Conservation (phyloP, 2,888 invertebrate genomes). For the Pristionchus mayeri region DNA sequence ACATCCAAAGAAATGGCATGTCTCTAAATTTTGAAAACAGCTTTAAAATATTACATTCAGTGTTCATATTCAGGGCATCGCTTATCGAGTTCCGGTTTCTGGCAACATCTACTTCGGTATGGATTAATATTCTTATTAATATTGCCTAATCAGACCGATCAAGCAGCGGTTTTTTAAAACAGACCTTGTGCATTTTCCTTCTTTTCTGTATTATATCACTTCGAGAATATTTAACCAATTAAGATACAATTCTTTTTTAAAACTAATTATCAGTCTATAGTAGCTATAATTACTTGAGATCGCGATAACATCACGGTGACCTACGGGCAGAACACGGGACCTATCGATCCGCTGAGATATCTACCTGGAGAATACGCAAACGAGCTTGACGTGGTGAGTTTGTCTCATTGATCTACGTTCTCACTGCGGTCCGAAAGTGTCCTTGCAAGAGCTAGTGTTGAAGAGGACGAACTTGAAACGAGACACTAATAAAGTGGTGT, state of each 20-base stretch:
- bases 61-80: constrained; percentile 61
- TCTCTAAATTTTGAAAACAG: too few species aligned
- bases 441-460: too few species aligned
- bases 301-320: constrained; percentile 67
- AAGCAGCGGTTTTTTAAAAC: too few species aligned
- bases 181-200: too few species aligned
- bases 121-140: not conserved
- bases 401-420: not conserved
- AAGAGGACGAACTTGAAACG: too few species aligned
- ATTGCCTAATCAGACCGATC: too few species aligned
- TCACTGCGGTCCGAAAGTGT: not conserved
- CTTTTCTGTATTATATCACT: not conserved
- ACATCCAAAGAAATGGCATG: too few species aligned
- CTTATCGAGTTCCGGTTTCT: constrained; percentile 68
- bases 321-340: constrained; percentile 67
- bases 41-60: too few species aligned
- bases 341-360: constrained; percentile 62
- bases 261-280: too few species aligned
- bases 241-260: too few species aligned
- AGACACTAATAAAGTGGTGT: too few species aligned
- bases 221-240: not conserved
- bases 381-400: constrained; percentile 7
- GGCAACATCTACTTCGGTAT: constrained; percentile 68
- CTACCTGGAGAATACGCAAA: constrained; percentile 1
- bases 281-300: too few species aligned